Evolutionary conservation across 2,888 invertebrate species (phyloP), one percentile per base, ranked within the genome.

Genomic region (Oscheius onirici): DNA sequence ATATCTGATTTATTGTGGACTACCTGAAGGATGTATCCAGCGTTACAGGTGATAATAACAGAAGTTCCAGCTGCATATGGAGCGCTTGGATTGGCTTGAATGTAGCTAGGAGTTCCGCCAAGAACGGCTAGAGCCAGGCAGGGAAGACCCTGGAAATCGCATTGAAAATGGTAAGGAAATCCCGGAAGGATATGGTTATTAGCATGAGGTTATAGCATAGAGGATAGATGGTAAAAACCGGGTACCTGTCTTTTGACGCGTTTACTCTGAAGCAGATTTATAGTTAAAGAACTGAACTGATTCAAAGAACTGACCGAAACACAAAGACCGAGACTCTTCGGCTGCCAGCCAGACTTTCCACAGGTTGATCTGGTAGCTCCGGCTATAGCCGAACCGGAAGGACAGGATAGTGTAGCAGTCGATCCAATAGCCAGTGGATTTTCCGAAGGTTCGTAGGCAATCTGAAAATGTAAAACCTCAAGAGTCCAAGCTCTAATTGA

Each of bases 61-160:
- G 70, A 54, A 3, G 79, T 76, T 26, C 73, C 79, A 13, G 67
- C 67, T 13, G 72, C 54, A 54, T 73, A 79, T 1, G 76, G 74
- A 6, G 66, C 63, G 8, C 20, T 11, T 11, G 70, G 52, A 63
- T 63, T 70, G 28, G 63, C 55, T 52, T 68, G 57, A 44, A 68
- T 49, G 46, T 71, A 71, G 15, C 46, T 57, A 15, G 41, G 46
- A 24, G 11, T 66, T 17, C 71, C 71, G 13, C 54, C 43, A 11
- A 70, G 34, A 41, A 41, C 54, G 3, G 41, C 20, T 1, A 54
- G 22, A 0, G 63, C 51, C n/a, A 41, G 24, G 17, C 70, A 70
- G 13, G 55, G 52, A 26, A 69, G 41, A 49, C 57, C 54, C 46
- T 51, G 34, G 10, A 54, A n/a, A 20, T 46, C 20, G 24, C 26